A percentile compares a stretch with the other conserved stretches of the same genome.
Evolutionary conservation across 2,888 invertebrate genomes (phyloP).

Genomic region (Colostygia pectinataria): DNA sequence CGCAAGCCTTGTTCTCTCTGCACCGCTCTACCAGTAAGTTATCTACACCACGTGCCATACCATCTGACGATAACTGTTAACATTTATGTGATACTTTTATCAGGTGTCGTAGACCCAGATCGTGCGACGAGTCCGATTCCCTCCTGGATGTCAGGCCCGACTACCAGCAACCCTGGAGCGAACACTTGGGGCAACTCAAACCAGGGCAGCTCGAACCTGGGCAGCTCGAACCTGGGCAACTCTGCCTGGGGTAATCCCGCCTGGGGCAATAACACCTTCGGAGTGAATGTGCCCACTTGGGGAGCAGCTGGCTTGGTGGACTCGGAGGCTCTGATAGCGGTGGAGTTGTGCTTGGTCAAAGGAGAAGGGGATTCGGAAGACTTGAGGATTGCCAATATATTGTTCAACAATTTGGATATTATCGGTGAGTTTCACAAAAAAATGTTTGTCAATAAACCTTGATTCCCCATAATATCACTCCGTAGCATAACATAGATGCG

Average conservation of each 20-base stretch:
- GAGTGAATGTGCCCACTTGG: slow-evolving; percentile 76
- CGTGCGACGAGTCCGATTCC: slow-evolving; percentile 50
- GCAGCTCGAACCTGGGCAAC: too few relatives aligned
- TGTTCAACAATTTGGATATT: slow-evolving; percentile 97
- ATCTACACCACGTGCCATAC: not conserved
- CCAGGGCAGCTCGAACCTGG: too few relatives aligned
- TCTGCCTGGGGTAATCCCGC: slow-evolving; percentile 84
- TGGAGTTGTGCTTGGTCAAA: slow-evolving; percentile 70
- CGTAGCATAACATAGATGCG: too few relatives aligned
- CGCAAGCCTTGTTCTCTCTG: slow-evolving; percentile 55
- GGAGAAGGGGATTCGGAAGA: slow-evolving; percentile 79
- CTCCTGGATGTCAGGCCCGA: slow-evolving; percentile 43
- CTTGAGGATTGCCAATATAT: slow-evolving; percentile 90
- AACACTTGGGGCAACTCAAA: slow-evolving; percentile 86
- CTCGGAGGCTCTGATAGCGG: slow-evolving; percentile 91
- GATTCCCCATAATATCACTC: not conserved
- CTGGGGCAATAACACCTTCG: slow-evolving; percentile 82
- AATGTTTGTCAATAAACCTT: too few relatives aligned
- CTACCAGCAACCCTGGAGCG: slow-evolving; percentile 66
- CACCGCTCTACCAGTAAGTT: slow-evolving; percentile 37
- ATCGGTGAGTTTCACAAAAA: slow-evolving; percentile 89
- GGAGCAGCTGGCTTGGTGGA: slow-evolving; percentile 89
- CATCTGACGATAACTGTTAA: not conserved
- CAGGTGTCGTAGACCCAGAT: slow-evolving; percentile 41
- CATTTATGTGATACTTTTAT: not conserved